Evolutionary conservation across 2,113 vertebrate species (phyloP).

Genomic region (Alouatta palliata): DNA sequence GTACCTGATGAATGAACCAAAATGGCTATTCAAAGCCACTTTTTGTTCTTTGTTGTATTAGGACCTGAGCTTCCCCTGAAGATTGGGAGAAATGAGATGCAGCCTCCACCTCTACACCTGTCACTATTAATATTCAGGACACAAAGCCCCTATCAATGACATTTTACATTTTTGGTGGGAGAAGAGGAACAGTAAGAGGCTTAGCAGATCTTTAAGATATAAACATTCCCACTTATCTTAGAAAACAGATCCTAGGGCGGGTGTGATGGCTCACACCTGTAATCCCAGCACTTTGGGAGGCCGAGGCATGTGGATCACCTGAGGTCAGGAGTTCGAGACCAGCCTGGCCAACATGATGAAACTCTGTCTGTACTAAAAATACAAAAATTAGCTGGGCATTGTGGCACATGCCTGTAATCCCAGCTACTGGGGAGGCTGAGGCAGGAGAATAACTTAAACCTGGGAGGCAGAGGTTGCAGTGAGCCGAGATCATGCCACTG

Average conservation of each 20-base stretch:
- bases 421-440: no score
- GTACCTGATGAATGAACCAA: not conserved
- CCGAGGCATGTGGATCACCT: no score
- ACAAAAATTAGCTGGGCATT: no score
- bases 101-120: not conserved
- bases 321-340: no score
- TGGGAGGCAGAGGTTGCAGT: no score
- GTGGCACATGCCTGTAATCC: no score
- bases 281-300: no score
- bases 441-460: no score
- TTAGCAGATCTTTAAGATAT: slow-evolving; percentile 12
- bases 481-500: no score
- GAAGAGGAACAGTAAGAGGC: not conserved
- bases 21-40: slow-evolving; percentile 14
- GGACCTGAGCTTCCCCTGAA: not conserved
- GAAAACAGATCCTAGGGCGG: not conserved
- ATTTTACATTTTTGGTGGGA: not conserved
- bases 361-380: no score
- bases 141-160: not conserved
- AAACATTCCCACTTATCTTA: slow-evolving; percentile 3
- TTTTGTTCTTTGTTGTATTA: slow-evolving; percentile 33
- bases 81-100: not conserved
- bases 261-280: no score
- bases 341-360: no score
- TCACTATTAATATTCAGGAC: not conserved